Base-by-base conservation (phyloP, 2,113 vertebrate genomes). In the Daboia siamensis region DNA sequence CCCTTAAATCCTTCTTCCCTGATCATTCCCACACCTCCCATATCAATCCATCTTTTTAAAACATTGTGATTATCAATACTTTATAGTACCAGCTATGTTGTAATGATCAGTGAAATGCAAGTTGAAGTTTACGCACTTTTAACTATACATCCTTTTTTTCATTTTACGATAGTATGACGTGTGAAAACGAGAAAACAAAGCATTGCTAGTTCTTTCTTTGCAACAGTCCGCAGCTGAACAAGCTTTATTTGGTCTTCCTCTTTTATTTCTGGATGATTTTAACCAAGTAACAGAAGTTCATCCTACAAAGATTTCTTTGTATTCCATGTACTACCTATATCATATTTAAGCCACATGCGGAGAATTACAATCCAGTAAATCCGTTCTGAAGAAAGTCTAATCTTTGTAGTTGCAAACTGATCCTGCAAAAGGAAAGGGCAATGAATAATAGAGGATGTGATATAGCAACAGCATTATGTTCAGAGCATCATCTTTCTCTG, bases 291-390 rank as follows among this genome's bases (percentile, higher is more conserved):
- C 55, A 56, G 92, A 93, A 86, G 52, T 5, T 21, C 59, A 90
- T 54, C 48, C 93, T 90, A 86, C 48, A 54, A 93, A 86, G 87
- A 46, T 23, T 87, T 86, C 64, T 64, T 94, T 92, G 26, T 94
- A 86, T 94, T 92, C 87, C 90, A 93, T 92, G 64, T 93, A 56
- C 94, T 90, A 91, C 17, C 90, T 4, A 92, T n/a, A 90, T 94
- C 56, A 93, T 94, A 93, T 56, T 92, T 56, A 95, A 94, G 91
- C 29, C 9, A 11, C 10, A 10, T 33, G 39, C 12, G 84, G 56
- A 88, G 33, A 55, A 56, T 33, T 1, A 84, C 59, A 46, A 11
- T 33, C 6, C 2, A 12, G 0, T 21, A 93, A 87, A 59, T 39
- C 39, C n/a, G 33, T 89, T 93, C 91, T 90, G 87, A 52, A 92